Conservation (phyloP, 2,113 vertebrate species). For the Orthonyx spaldingii region DNA sequence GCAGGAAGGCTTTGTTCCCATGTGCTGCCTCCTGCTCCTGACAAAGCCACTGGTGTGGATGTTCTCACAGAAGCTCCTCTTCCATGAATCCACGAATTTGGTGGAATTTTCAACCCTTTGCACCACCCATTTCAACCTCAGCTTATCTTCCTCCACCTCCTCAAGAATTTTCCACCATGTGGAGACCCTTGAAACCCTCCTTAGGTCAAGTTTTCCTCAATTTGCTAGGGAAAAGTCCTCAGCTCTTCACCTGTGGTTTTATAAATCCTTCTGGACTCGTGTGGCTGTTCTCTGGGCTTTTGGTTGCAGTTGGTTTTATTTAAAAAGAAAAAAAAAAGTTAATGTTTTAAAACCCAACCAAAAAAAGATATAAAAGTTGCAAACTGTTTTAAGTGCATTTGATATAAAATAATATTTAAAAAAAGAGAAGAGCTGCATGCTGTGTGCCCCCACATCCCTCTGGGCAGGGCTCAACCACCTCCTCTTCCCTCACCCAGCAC, state of each 20-base stretch:
- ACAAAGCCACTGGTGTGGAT: background rate
- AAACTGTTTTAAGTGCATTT: background rate
- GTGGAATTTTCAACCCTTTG: background rate
- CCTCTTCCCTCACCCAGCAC: background rate
- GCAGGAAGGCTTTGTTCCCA: background rate
- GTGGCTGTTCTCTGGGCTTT: background rate
- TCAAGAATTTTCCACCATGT: background rate
- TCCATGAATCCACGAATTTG: background rate
- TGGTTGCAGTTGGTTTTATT: background rate
- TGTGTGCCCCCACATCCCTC: fast-evolving
- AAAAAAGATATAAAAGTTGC: background rate
- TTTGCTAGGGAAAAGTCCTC: background rate
- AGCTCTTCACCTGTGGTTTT: background rate
- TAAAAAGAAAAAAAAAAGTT: background rate
- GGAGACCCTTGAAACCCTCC: background rate
- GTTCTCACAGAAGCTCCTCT: background rate
- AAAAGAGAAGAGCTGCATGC: background rate
- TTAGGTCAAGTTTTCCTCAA: background rate
- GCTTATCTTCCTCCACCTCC: background rate
- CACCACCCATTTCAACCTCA: background rate
- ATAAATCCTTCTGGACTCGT: background rate
- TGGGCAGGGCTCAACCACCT: background rate
- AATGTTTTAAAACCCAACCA: background rate
- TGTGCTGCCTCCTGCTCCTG: background rate
- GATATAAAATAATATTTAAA: background rate